These are phyloP conservation scores for Agonopterix subpropinquella DNA, from an alignment of 2,888 invertebrate genomes.

Conservation along the genomic window DNA sequence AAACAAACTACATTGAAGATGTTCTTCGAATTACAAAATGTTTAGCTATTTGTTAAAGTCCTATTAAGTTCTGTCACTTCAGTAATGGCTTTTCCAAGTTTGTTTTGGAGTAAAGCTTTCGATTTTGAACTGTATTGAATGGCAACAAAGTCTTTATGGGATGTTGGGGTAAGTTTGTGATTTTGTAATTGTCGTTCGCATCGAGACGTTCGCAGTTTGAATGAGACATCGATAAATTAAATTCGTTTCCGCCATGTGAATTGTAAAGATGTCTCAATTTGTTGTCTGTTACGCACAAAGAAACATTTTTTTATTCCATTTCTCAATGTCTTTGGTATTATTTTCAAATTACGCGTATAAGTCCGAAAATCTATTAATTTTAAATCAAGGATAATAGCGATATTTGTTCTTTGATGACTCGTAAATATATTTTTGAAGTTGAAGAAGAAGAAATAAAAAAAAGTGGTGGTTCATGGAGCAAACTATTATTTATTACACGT, in stretches of 20 bases:
- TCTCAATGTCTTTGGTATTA: constrained; percentile 33
- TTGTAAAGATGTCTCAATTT: constrained; percentile 69
- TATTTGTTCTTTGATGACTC: background rate
- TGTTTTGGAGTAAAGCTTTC: background rate
- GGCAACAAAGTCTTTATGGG: constrained; percentile 14
- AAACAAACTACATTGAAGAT: constrained; percentile 62
- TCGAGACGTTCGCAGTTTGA: constrained; percentile 56
- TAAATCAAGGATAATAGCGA: background rate
- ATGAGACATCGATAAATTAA: constrained; percentile 72
- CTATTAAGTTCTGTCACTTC: constrained; percentile 70
- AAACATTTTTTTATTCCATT: too few species aligned
- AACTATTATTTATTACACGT: background rate
- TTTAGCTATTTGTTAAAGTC: constrained; percentile 74
- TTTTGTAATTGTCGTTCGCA: constrained; percentile 60
- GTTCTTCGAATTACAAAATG: constrained; percentile 71
- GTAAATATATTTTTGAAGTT: background rate
- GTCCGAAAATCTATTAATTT: background rate
- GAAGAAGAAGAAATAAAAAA: background rate
- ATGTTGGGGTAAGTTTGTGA: constrained; percentile 22
- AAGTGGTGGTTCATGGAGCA: background rate
- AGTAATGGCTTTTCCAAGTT: constrained; percentile 39
- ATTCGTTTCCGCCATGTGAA: constrained; percentile 69
- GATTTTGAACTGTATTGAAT: constrained; percentile 22
- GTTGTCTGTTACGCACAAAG: constrained; percentile 52
- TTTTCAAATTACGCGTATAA: constrained; percentile 42